phyloP scores from a whole-genome alignment of 2,113 vertebrate genomes.

The Sprattus sprattus region DNA sequence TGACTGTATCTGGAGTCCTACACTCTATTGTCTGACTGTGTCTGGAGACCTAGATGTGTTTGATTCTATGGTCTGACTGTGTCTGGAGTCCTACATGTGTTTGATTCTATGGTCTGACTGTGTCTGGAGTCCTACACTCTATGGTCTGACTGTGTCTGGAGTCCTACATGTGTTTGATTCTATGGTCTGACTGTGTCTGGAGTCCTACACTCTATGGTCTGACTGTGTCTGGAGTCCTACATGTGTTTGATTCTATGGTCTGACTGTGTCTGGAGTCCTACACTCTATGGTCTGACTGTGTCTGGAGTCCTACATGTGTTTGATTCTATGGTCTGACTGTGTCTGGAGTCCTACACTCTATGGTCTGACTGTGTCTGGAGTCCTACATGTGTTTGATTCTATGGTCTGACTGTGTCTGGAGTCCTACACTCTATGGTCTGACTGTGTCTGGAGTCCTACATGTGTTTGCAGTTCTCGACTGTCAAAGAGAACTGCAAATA shows the following conservation, averaged over 20 bases:
- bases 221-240: constrained; percentile 38
- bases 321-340: constrained; percentile 35
- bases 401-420: constrained; percentile 30
- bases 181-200: constrained; percentile 28
- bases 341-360: too few relatives aligned
- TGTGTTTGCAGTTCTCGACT: constrained; percentile 51
- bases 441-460: constrained; percentile 44
- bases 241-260: constrained; percentile 28
- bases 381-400: too few relatives aligned
- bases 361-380: constrained; percentile 31
- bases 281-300: constrained; percentile 31
- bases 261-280: constrained; percentile 37
- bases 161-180: too few relatives aligned
- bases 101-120: constrained; percentile 34
- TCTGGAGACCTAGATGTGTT: too few relatives aligned
- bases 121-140: too few relatives aligned
- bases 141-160: constrained; percentile 30
- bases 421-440: too few relatives aligned
- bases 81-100: too few relatives aligned
- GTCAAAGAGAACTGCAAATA: constrained; percentile 27
- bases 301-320: too few relatives aligned
- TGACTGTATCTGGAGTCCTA: constrained; percentile 37
- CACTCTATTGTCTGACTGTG: constrained; percentile 31
- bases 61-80: constrained; percentile 35
- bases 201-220: constrained; percentile 22